phyloP scores from a whole-genome alignment of 2,797 vertebrate species.

The Pristis pectinata region DNA sequence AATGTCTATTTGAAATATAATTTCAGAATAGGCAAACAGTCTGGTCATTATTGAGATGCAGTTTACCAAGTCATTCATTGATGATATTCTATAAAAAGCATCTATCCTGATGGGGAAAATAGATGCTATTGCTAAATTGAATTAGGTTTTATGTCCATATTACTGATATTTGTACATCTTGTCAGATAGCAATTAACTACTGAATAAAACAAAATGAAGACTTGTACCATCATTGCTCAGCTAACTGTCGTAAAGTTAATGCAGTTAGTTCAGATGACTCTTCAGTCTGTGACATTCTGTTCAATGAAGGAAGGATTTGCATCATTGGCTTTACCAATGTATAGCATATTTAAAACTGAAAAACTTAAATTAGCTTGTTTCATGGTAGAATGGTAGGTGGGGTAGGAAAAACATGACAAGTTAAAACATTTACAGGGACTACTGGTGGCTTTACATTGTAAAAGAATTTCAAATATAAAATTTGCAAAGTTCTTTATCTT shows the following conservation, averaged over 20 bases:
- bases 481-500: background rate
- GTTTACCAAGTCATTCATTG: background rate
- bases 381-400: too few relatives aligned
- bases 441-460: background rate
- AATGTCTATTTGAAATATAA: background rate
- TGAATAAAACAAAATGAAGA: background rate
- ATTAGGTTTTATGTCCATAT: background rate
- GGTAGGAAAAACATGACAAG: too few relatives aligned
- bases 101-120: background rate
- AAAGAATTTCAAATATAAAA: background rate
- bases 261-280: too few relatives aligned
- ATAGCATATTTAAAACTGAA: too few relatives aligned
- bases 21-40: background rate
- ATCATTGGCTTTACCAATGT: background rate
- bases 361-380: background rate
- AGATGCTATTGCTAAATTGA: background rate
- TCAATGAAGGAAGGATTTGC: slow-evolving; percentile 1
- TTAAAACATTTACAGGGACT: too few relatives aligned
- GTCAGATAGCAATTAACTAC: background rate
- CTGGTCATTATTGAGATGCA: background rate
- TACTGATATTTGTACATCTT: background rate
- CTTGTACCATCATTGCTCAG: background rate
- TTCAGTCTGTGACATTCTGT: too few relatives aligned
- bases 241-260: background rate
- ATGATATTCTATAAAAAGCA: background rate